A percentile compares a stretch with the other conserved stretches of the same genome.
Evolutionary conservation across 1,140 invertebrate species (phyloP).

Genomic region (Scaptomyza pallida): DNA sequence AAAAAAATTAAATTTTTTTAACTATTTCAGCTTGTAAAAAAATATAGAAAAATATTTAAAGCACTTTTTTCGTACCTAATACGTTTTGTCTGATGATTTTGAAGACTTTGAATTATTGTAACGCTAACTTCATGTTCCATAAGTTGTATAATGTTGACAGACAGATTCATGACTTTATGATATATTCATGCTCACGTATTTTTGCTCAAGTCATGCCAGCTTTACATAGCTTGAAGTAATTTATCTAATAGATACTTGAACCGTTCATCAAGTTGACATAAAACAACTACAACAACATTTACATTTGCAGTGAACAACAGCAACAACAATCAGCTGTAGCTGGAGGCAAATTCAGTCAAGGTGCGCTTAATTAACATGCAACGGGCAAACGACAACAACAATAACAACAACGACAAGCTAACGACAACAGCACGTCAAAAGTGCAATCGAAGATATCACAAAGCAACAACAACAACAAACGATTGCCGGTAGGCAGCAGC

Average conservation of each 20-base stretch:
- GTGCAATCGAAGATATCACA: constrained; percentile 61
- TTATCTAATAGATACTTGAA: constrained; percentile 72
- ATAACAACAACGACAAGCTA: constrained; percentile 48
- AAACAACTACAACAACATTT: constrained; percentile 50
- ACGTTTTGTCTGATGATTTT: too few species aligned
- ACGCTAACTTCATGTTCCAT: neutral
- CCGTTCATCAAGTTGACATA: constrained; percentile 71
- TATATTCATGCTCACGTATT: constrained; percentile 37
- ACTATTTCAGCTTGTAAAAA: too few species aligned
- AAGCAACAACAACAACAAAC: constrained; percentile 27
- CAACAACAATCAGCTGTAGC: constrained; percentile 11
- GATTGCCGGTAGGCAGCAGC: constrained; percentile 47
- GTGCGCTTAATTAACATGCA: constrained; percentile 80
- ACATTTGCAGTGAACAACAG: constrained; percentile 44
- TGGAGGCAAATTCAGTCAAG: constrained; percentile 70
- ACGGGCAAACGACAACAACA: constrained; percentile 58
- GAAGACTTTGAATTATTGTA: too few species aligned
- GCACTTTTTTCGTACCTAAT: too few species aligned
- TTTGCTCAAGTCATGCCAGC: constrained; percentile 16
- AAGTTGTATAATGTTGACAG: constrained; percentile 12
- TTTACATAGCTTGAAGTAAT: constrained; percentile 46
- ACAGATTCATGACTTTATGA: constrained; percentile 31
- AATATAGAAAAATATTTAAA: too few species aligned
- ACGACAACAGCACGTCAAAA: constrained; percentile 51
- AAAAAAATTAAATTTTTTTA: too few species aligned